Base-by-base conservation (phyloP, 2,797 vertebrate genomes). In the Myiothlypis chrysogaster region DNA sequence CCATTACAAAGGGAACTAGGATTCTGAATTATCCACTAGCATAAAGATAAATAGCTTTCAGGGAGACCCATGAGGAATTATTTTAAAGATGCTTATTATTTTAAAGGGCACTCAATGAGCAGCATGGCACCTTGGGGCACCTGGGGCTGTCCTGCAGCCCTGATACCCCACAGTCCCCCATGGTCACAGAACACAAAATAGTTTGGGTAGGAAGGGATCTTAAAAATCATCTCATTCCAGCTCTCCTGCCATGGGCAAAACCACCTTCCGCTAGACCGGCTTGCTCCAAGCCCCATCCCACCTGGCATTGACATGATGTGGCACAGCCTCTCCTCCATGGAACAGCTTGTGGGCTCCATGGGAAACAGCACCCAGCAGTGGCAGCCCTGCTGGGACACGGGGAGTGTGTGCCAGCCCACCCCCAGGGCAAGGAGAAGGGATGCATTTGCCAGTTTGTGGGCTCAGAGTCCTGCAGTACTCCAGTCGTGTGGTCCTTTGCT, bases 121-220 rank as follows among this genome's bases (percentile, higher is more conserved):
- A 25, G 30, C 3, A 2, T n/a, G 43, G 52, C 39, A 22, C 75
- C 2, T 2, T 39, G 20, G 75, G 43, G 41, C 25, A 13, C 19
- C 55, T 32, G 35, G 7, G 37, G 3, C 44, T 60, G 46, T 46
- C 65, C 70, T 12, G 7, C 12, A 32, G 52, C 52, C 30, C 50
- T 22, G 2, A 8, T 1, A 2, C 28, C 32, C 17, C 46, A 12
- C 0, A 5, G 22, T 4, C 28, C 10, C 0, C 34, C 20, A 12
- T n/a, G 34, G 10, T 59, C 50, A 32, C 18, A 34, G 24, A 64
- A 34, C 44, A 46, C 50, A 46, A 24, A 50, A 23, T 43, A 13
- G 6, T 34, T 64, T 52, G 28, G 12, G 50, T 46, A 52, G 57
- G 44, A 83, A 63, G 8, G 21, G 12, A 27, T 12, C 27, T 56